phyloP scores from a whole-genome alignment of 2,113 vertebrate genomes.

The Vombatus ursinus region DNA sequence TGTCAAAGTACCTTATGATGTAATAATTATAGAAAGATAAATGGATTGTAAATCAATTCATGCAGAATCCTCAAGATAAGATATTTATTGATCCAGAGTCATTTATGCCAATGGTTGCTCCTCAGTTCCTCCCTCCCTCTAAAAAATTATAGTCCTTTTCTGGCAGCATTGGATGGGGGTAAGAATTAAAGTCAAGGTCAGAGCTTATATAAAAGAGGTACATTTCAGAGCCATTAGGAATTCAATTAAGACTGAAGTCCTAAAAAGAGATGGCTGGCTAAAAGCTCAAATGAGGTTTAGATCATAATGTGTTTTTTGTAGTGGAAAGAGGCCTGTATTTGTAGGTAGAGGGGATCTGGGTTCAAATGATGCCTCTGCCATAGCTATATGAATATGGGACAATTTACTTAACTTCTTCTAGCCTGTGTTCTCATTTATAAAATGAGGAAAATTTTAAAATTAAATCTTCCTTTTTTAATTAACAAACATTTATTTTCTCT shows the following conservation, averaged over 20 bases:
- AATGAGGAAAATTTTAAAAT: background rate
- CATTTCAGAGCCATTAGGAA: background rate
- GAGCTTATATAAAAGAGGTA: background rate
- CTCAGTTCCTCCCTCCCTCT: conserved; percentile 12
- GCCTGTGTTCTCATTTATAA: background rate
- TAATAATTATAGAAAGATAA: conserved; percentile 56
- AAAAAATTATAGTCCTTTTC: conserved; percentile 15
- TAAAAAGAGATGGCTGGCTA: background rate
- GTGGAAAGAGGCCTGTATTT: background rate
- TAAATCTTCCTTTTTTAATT: background rate
- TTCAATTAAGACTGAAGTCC: conserved; percentile 1
- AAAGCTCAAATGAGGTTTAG: background rate
- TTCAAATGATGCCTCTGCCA: background rate
- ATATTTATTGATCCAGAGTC: conserved; percentile 69
- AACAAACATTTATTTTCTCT: background rate
- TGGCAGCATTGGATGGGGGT: background rate
- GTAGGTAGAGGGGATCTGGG: background rate
- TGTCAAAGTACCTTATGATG: conserved; percentile 63
- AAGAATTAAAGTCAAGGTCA: conserved; percentile 46
- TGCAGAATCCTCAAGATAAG: conserved; percentile 46
- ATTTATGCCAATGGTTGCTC: conserved; percentile 58
- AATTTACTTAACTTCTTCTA: background rate
- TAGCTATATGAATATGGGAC: background rate
- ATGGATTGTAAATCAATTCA: conserved; percentile 61
- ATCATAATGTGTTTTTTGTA: background rate